Base-by-base conservation (phyloP, 2,797 vertebrate species). In the Tragopan temminckii region DNA sequence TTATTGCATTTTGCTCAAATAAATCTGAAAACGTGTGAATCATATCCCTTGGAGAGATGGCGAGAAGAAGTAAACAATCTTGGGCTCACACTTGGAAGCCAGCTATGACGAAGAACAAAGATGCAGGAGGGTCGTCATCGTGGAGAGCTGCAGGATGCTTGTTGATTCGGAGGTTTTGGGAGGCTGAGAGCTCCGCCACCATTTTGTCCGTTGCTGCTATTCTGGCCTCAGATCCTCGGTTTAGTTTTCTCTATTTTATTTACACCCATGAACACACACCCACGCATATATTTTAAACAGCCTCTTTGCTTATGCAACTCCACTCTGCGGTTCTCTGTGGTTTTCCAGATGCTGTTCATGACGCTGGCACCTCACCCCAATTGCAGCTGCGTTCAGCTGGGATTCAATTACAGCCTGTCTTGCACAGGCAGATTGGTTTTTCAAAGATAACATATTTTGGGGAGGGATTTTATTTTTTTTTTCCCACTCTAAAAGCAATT, bases 1-100 rank as follows among this genome's bases (percentile, higher is more conserved):
- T 99, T 99, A 99, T 98, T 98, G 98, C 98, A 97, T 99, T 99
- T 99, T 98, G 99, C 98, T 99, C 98, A 99, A 99, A 99, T 99
- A 99, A 99, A 99, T 99, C 99, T 97, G 97, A 99, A 99, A 99
- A 99, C 82, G 98, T 99, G 99, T 99, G 99, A 99, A 99, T 99
- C 99, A 99, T 99, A 99, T 99, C 98, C 99, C 98, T 98, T 45
- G 94, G 98, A 98, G 98, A 98, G 97, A 98, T 97, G 97, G 98
- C 98, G 75, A 92, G 91, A 94, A 96, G 96, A 91, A 96, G 96
- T 91, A 97, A 97, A 97, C 95, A 98, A 96, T 96, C 96, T 96
- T n/a, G 15, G 95, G 96, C 96, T 97, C 69, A 72, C 68, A 43
- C 96, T 96, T 63, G 29, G 93, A 93, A 94, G 94, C 8, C 1